These are phyloP conservation scores for Linnaemya tessellans DNA, from an alignment of 2,888 invertebrate species.

Conservation along the genomic window DNA sequence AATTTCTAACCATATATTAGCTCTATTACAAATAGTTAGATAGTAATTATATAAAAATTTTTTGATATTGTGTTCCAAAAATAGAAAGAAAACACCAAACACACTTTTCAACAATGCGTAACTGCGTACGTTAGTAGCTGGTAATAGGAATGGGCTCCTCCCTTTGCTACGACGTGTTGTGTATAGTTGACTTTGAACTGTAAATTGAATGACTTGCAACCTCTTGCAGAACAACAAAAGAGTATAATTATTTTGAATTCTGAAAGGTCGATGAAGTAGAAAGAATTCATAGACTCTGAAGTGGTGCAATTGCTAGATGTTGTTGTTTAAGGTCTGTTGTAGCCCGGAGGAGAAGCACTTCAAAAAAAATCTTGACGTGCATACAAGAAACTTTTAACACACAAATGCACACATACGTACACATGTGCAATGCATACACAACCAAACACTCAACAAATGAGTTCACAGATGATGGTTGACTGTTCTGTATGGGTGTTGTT, in stretches of 20 bases:
- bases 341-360: slow-evolving; percentile 53
- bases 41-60: background rate
- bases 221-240: slow-evolving; percentile 9
- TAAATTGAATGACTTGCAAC: slow-evolving; percentile 9
- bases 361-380: slow-evolving; percentile 23
- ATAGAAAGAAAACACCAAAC: background rate
- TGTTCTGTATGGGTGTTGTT: slow-evolving; percentile 9
- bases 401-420: background rate
- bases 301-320: slow-evolving; percentile 38
- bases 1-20: background rate
- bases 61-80: background rate
- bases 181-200: slow-evolving; percentile 22
- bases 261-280: slow-evolving; percentile 43
- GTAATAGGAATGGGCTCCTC: slow-evolving; percentile 31
- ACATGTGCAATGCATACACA: background rate
- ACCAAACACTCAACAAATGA: slow-evolving; percentile 32
- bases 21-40: background rate
- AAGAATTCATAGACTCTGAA: slow-evolving; percentile 39
- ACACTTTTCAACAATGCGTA: slow-evolving; percentile 9
- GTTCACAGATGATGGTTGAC: slow-evolving; percentile 21
- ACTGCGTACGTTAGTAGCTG: background rate
- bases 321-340: slow-evolving; percentile 32
- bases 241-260: slow-evolving; percentile 44
- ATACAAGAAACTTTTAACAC: slow-evolving; percentile 13
- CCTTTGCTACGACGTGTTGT: background rate